A percentile compares a stretch with the other conserved stretches of the same genome.
These are phyloP conservation scores for Gavialis gangeticus DNA, from an alignment of 2,113 vertebrate species.

Conservation along the genomic window DNA sequence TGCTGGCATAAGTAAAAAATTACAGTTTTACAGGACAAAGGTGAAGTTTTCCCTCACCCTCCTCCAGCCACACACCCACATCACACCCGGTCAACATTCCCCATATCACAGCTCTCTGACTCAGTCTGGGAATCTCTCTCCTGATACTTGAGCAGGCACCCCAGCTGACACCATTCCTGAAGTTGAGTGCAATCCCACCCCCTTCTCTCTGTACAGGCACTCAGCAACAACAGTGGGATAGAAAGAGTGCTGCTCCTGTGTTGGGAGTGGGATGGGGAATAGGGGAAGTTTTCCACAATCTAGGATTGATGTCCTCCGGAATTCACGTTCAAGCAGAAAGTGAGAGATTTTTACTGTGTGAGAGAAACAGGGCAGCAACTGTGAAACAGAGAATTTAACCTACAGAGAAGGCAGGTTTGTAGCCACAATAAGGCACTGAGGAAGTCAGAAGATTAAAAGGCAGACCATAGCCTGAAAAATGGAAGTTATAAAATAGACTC, in stretches of 20 bases:
- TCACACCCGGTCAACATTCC: accelerated
- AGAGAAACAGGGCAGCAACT: constrained; percentile 54
- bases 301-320: constrained; percentile 17
- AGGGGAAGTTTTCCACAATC: background rate
- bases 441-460: constrained; percentile 20
- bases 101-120: background rate
- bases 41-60: background rate
- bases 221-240: background rate
- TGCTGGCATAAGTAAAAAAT: no score
- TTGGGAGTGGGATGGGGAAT: background rate
- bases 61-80: background rate
- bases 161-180: background rate
- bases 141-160: background rate
- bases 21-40: no score
- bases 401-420: constrained; percentile 33
- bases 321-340: background rate
- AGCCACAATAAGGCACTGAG: background rate
- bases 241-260: accelerated
- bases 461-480: constrained; percentile 15
- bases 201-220: background rate
- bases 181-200: background rate
- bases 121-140: background rate
- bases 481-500: background rate
- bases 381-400: background rate
- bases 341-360: background rate